These are phyloP conservation scores for Ursus arctos DNA, from an alignment of 2,113 vertebrate species.

Conservation along the genomic window DNA sequence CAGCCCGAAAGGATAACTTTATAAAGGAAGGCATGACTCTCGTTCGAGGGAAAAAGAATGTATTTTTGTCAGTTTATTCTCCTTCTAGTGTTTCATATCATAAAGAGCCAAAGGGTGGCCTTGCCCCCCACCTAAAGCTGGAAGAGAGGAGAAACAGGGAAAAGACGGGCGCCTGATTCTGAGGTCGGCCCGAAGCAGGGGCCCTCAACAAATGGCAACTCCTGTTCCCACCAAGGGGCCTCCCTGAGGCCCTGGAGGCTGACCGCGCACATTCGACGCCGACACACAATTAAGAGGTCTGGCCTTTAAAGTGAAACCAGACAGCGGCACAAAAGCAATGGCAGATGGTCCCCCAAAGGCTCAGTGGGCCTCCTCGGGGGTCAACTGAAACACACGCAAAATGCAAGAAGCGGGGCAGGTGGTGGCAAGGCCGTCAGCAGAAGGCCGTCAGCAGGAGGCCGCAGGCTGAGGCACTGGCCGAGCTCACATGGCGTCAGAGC, in stretches of 20 bases:
- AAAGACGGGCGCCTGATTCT: background rate
- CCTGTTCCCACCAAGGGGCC: background rate
- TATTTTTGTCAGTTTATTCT: conserved; percentile 13
- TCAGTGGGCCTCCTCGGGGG: background rate
- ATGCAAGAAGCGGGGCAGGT: background rate
- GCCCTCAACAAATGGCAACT: conserved; percentile 23
- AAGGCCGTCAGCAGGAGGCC: background rate
- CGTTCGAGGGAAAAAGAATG: conserved; percentile 32
- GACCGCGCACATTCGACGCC: background rate
- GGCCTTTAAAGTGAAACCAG: conserved; percentile 57
- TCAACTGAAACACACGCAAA: conserved; percentile 23
- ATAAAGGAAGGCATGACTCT: conserved; percentile 59
- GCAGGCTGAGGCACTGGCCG: background rate
- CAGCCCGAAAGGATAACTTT: conserved; percentile 52
- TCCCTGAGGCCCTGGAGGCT: conserved; percentile 11
- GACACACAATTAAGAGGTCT: background rate
- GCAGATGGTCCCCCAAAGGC: background rate
- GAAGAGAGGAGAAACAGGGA: background rate
- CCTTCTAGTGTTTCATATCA: conserved; percentile 40
- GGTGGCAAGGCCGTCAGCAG: background rate
- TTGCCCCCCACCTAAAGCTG: background rate
- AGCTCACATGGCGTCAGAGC: background rate
- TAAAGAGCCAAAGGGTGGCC: background rate
- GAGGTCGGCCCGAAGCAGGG: background rate
- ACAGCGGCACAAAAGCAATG: conserved; percentile 31